Conservation (phyloP, 2,797 vertebrate species). For the Spinus pinus region DNA sequence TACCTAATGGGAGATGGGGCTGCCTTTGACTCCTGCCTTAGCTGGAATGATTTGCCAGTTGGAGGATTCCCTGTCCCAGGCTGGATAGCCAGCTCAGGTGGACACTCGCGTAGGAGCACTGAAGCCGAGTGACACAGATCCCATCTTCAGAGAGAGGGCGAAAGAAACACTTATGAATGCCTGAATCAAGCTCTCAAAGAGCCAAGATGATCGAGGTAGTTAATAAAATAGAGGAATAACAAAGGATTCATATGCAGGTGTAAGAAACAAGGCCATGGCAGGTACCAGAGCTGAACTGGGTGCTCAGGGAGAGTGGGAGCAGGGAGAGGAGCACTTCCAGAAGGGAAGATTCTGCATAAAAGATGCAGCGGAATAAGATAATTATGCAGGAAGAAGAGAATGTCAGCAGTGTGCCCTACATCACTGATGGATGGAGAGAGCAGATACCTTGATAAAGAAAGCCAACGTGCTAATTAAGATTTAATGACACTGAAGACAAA, state of each 20-base stretch:
- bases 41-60: not conserved
- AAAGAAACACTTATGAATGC: not conserved
- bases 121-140: not conserved
- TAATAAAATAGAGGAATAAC: not conserved
- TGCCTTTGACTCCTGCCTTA: not conserved
- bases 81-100: not conserved
- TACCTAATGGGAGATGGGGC: not conserved
- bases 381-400: not conserved
- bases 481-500: not conserved
- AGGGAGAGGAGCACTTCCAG: not conserved
- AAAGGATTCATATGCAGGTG: not conserved
- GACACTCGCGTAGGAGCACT: accelerated
- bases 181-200: not conserved
- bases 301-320: not conserved
- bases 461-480: not conserved
- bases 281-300: not conserved
- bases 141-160: not conserved
- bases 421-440: not conserved
- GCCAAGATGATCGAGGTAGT: not conserved
- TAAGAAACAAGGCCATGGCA: not conserved
- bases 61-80: not conserved
- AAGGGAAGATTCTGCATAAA: not conserved
- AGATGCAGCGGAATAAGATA: not conserved
- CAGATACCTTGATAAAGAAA: not conserved
- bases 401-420: not conserved